Base-by-base conservation (phyloP, 2,888 invertebrate genomes). In the Monopis laevigella region DNA sequence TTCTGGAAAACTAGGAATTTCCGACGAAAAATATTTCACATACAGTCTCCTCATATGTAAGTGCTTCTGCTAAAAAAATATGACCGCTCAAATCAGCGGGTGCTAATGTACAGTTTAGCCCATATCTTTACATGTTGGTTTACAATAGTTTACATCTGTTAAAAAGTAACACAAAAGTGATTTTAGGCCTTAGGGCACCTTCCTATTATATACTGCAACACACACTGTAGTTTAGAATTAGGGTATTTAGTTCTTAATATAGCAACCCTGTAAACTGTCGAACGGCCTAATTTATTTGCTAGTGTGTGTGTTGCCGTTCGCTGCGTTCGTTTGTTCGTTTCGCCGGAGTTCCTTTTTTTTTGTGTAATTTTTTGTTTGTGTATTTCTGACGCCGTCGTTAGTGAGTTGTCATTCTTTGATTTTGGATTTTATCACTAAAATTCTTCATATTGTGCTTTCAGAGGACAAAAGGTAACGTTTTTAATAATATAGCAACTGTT, bases 391-490 rank as follows among this genome's bases (percentile, higher is more conserved):
- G 72, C 73, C 69, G 70, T 67, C 70, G 62, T n/a, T n/a, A n/a
- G n/a, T 70, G 64, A 69, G 55, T 68, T 64, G 61, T 65, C 68
- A 69, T 65, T 61, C 59, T 64, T 56, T 68, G 65, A 66, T 61
- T 69, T 75, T 69, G 75, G 74, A 70, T 75, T 72, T 75, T 67
- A 74, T 77, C 66, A 78, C 61, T 75, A 71, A 78, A 78, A 77
- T 67, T 64, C 52, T 54, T 58, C 73, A 77, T 72, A 65, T 72
- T 77, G 75, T 68, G 58, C 65, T 65, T 61, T 62, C 57, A 61
- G 62, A 71, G 51, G 77, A 74, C 3, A 11, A 39, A 39, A 39
- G 28, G 36, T 36, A 36, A 36, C 21, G 21, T 21, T 36, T 19
- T 36, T 12, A 13, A 19, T 7, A 21, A 21, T n/a, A 36, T 21